A percentile compares a stretch with the other conserved stretches of the same genome.
Conservation (phyloP, 2,113 vertebrate species). For the Hippocampus zosterae region DNA sequence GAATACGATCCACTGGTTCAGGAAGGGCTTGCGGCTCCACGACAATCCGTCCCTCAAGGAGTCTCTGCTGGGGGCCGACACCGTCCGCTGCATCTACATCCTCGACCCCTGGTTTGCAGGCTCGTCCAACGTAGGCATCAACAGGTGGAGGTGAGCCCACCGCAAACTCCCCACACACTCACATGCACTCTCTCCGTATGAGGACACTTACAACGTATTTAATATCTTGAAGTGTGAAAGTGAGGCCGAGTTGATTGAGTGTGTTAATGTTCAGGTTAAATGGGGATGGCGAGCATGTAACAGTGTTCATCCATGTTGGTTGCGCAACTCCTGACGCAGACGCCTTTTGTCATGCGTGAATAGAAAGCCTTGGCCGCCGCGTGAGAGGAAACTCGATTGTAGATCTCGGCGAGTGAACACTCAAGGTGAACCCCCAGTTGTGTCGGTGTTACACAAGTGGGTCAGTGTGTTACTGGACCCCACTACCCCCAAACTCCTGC, state of each 20-base stretch:
- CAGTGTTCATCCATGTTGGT: not conserved
- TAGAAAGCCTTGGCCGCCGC: not conserved
- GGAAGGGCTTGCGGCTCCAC: constrained; percentile 96
- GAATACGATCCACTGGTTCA: constrained; percentile 97
- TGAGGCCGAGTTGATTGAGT: too few species aligned
- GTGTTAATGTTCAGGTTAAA: too few species aligned
- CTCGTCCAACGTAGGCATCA: constrained; percentile 97
- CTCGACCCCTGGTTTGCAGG: constrained; percentile 97
- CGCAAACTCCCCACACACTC: too few species aligned
- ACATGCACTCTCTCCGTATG: not conserved
- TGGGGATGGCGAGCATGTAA: not conserved
- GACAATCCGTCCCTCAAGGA: constrained; percentile 93
- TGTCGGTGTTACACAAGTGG: constrained; percentile 69
- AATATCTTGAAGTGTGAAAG: too few species aligned
- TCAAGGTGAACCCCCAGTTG: not conserved
- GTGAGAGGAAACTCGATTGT: not conserved
- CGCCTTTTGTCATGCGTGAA: not conserved
- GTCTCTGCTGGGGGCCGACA: constrained; percentile 86
- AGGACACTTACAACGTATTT: not conserved
- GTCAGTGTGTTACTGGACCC: constrained; percentile 79
- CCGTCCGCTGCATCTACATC: constrained; percentile 93
- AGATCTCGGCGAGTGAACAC: not conserved
- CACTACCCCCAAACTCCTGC: constrained; percentile 39
- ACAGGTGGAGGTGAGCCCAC: constrained; percentile 90
- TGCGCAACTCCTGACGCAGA: not conserved